Base-by-base conservation (phyloP, 2,797 vertebrate genomes). In the Fistularia commersonii region DNA sequence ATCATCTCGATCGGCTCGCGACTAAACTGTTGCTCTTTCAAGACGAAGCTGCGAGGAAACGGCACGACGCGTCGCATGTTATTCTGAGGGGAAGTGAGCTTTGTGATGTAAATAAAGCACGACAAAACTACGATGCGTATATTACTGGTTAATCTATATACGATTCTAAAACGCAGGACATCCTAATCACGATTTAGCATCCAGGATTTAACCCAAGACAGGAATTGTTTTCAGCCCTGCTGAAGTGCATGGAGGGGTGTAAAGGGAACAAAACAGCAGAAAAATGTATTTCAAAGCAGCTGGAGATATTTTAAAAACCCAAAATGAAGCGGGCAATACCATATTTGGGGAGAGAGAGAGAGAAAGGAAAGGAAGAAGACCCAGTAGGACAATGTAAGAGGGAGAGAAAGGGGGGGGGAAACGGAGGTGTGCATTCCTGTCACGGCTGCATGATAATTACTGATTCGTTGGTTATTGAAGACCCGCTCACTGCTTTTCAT, bases 401-500 rank as follows among this genome's bases (percentile, higher is more conserved):
- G 47, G 37, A 15, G 33, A 51, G 23, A 15, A 12, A 41, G 36
- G 34, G 32, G 31, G 48, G 13, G 54, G 43, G 43, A 64, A 62
- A 75, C 44, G 43, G 61, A 77, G 62, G 74, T 80, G 75, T 61
- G 70, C 82, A 90, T 92, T 93, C 90, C 87, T 88, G 87, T 91
- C 90, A 91, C 88, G 88, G 83, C 65, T 80, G 75, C 76, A 87
- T 83, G 81, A 88, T 92, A 91, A 94, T 92, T 91, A 91, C 83
- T 81, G 77, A 86, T 87, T 86, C 88, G 88, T 87, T 88, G 77
- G 85, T 85, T 89, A 83, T 86, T 89, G 86, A 93, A 92, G 89
- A 89, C 81, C 87, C 82, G 86, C 82, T 92, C 84, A 87, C 86
- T 45, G 61, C 84, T 88, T 88, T 91, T 92, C 89, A 92, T 91